Percentiles rank a stretch among this genome's conserved stretches.
phyloP scores from a whole-genome alignment of 2,113 vertebrate species.

The Pseudonaja textilis region DNA sequence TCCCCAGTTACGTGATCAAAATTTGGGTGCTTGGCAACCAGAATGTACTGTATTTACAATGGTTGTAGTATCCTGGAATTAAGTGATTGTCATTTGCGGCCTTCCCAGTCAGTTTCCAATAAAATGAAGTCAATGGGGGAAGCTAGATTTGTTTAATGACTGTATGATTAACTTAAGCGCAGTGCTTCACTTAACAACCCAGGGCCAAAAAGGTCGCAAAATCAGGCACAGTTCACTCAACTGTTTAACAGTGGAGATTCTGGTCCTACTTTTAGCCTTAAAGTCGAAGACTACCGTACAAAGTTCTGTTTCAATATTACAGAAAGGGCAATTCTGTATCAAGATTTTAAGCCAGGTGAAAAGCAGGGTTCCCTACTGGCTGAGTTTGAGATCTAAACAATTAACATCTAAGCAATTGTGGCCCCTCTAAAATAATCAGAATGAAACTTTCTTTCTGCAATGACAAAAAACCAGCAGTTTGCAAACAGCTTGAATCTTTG shows the following conservation, averaged over 20 bases:
- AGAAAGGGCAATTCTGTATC: neutral
- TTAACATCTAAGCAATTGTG: neutral
- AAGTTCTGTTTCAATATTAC: neutral
- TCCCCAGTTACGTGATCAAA: neutral
- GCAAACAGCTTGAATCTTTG: neutral
- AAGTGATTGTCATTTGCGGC: too few species aligned
- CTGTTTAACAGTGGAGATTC: neutral
- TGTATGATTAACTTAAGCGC: neutral
- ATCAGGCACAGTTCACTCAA: neutral
- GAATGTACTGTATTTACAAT: neutral
- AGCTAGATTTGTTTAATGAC: neutral
- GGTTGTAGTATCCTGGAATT: neutral
- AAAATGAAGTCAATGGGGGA: neutral
- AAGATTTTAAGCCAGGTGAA: neutral
- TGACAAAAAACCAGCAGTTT: neutral
- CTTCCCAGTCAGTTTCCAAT: neutral
- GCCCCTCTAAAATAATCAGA: neutral
- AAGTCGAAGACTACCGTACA: neutral
- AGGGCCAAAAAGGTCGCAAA: neutral
- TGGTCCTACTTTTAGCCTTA: neutral
- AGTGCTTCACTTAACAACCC: neutral
- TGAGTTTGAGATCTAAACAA: neutral
- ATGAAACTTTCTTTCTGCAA: neutral
- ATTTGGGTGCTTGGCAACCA: neutral
- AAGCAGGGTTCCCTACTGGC: neutral